Percentiles rank a stretch among this genome's conserved stretches.
phyloP scores from a whole-genome alignment of 2,888 invertebrate species.

The Cylloceria caligata region DNA sequence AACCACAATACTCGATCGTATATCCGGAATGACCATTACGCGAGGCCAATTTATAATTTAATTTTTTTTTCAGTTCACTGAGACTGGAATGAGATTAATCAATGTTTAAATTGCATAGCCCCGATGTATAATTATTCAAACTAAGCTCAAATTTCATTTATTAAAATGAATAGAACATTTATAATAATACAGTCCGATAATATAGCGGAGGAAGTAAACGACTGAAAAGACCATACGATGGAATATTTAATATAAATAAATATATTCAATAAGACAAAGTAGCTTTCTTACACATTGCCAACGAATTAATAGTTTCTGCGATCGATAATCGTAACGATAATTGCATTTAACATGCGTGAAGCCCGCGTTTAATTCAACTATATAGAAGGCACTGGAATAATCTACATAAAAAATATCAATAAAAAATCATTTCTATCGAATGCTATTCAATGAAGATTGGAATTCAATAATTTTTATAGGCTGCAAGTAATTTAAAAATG shows the following conservation, averaged over 20 bases:
- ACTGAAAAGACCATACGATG: too few species aligned
- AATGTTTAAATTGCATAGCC: neutral
- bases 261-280: neutral
- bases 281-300: too few species aligned
- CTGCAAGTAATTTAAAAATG: too few species aligned
- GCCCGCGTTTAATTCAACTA: neutral
- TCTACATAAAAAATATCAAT: too few species aligned
- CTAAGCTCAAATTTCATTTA: too few species aligned
- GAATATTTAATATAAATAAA: neutral
- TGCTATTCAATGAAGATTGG: too few species aligned
- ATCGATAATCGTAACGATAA: neutral
- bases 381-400: too few species aligned
- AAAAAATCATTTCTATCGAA: too few species aligned
- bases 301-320: neutral
- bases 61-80: constrained; percentile 15
- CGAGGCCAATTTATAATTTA: constrained; percentile 20
- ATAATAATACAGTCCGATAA: too few species aligned
- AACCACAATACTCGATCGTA: neutral
- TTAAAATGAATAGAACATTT: too few species aligned
- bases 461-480: too few species aligned
- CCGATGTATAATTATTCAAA: neutral
- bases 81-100: neutral
- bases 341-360: neutral
- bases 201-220: too few species aligned
- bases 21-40: constrained; percentile 12